Base-by-base conservation (phyloP, 2,113 vertebrate genomes). In the Catagonus wagneri region DNA sequence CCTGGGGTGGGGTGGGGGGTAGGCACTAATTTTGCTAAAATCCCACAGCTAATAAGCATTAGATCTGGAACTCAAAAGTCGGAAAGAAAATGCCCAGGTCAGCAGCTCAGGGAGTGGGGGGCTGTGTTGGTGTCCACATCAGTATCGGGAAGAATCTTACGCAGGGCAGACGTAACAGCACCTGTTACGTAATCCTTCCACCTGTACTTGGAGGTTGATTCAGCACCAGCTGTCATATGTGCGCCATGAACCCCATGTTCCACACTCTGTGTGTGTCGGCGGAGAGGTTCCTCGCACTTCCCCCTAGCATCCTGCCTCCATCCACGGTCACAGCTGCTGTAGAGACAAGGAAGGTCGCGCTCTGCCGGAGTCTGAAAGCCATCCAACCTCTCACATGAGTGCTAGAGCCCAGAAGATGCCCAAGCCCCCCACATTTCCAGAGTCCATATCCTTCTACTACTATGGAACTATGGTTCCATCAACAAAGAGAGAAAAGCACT, bases 181-280 rank as follows among this genome's bases (percentile, higher is more conserved):
- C n/a, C 14, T 39, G n/a, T n/a, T n/a, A n/a, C n/a, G n/a, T 20
- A 54, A 83, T 36, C 12, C 14, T 3, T 32, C 7, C 16, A 80
- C 12, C 58, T 27, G 17, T n/a, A 58, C 54, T 71, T 14, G 39
- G 60, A 4, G 0, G 25, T 5, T 11, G 34, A 36, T 23, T 44
- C 23, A 2, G 11, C 39, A 69, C 7, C 56, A 58, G 0, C 54
- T 25, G 13, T 25, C 39, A 9, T 4, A 36, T n/a, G 25, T 14
- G 22, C 0, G 3, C 32, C 5, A 0, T 4, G 23, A 39, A 10
- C 44, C 39, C 32, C 56, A 10, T 0, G 0, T 16, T n/a, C 66
- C 19, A 15, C 17, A 15, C 32, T 50, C 19, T n/a, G 0, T 7
- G 19, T 1, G 1, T 7, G 25, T 12, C n/a, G 22, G 11, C 19